These are phyloP conservation scores for Drosophila micromelanica DNA, from an alignment of 1,140 invertebrate species.

Conservation along the genomic window DNA sequence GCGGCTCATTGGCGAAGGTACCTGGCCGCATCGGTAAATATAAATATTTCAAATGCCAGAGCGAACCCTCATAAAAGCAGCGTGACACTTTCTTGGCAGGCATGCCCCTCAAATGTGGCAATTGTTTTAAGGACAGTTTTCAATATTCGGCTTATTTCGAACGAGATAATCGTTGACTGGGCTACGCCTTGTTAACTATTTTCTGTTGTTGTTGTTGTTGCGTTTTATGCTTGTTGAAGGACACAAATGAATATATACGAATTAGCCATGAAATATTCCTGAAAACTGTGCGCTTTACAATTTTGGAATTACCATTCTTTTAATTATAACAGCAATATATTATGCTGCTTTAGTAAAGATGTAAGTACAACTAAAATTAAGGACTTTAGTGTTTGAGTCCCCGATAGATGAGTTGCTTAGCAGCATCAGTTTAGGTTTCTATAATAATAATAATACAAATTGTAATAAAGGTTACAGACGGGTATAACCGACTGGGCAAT, in stretches of 20 bases:
- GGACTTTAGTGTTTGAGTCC: too few species aligned
- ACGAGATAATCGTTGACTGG: conserved; percentile 66
- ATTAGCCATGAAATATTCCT: conserved; percentile 31
- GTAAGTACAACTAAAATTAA: too few species aligned
- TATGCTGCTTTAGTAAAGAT: too few species aligned
- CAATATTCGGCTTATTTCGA: conserved; percentile 34
- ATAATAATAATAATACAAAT: too few species aligned
- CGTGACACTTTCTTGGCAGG: conserved; percentile 61
- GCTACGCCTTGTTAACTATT: conserved; percentile 50
- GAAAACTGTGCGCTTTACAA: not conserved
- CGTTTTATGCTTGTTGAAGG: not conserved
- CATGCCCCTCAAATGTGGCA: conserved; percentile 42
- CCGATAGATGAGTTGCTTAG: too few species aligned
- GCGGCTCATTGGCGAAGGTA: conserved; percentile 40
- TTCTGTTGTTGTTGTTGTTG: conserved; percentile 23
- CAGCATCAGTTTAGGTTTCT: too few species aligned
- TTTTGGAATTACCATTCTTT: not conserved
- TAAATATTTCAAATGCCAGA: conserved; percentile 37
- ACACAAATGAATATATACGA: conserved; percentile 4
- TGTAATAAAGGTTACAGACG: too few species aligned
- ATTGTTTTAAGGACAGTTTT: conserved; percentile 16
- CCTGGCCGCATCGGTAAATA: conserved; percentile 39
- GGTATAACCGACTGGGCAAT: too few species aligned
- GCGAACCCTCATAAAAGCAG: conserved; percentile 56
- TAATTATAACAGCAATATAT: too few species aligned